Conservation (phyloP, 2,113 vertebrate species). For the Oncorhynchus gorbuscha region DNA sequence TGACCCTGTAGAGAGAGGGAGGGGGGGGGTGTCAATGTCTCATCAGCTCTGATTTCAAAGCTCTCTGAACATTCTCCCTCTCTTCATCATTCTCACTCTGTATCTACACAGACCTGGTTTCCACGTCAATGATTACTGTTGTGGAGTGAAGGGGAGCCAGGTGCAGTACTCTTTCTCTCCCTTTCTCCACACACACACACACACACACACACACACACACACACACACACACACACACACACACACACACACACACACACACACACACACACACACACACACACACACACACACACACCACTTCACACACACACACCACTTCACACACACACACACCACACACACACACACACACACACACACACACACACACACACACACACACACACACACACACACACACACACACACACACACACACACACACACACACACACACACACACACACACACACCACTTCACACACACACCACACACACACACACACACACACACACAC, state of each 20-base stretch:
- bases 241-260: no score
- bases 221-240: no score
- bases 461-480: no score
- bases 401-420: no score
- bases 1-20: neutral
- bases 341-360: no score
- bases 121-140: no score
- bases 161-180: neutral
- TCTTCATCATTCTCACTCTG: neutral
- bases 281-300: neutral
- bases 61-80: conserved; percentile 6
- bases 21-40: neutral
- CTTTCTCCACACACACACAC: conserved; percentile 3
- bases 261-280: neutral
- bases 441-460: no score
- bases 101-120: neutral
- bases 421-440: no score
- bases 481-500: neutral
- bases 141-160: no score
- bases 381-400: no score
- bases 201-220: no score
- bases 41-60: neutral
- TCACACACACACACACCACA: neutral
- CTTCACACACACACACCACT: conserved; percentile 1
- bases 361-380: no score